Percentiles rank a stretch among this genome's conserved stretches.
Evolutionary conservation across 2,888 invertebrate genomes (phyloP).

Genomic region (Aleiodes alternator): DNA sequence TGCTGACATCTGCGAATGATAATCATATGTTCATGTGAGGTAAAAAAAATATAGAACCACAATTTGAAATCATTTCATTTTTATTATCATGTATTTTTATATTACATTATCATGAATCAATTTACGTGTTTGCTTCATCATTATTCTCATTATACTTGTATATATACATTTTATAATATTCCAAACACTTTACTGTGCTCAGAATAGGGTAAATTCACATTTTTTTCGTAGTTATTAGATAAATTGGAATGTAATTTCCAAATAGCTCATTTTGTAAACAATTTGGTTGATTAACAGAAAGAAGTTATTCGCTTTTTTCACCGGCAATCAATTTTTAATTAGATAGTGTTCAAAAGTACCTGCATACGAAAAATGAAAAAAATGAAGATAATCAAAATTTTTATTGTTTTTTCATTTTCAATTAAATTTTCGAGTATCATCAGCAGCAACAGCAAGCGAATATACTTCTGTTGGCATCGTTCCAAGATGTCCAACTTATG

Average conservation of each 20-base stretch:
- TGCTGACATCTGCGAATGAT: background rate
- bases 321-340: background rate
- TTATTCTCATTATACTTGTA: background rate
- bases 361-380: slow-evolving; percentile 10
- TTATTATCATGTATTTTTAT: background rate
- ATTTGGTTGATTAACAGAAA: background rate
- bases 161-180: slow-evolving; percentile 18
- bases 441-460: slow-evolving; percentile 6
- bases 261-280: background rate
- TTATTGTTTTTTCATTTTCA: background rate
- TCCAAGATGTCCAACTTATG: slow-evolving; percentile 65
- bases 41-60: background rate
- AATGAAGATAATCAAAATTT: background rate
- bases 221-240: background rate
- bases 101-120: background rate
- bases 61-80: background rate
- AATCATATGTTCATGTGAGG: background rate
- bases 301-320: background rate
- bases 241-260: slow-evolving; percentile 12
- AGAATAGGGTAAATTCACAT: background rate
- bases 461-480: slow-evolving; percentile 61
- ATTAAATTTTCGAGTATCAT: slow-evolving; percentile 31
- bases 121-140: slow-evolving; percentile 3
- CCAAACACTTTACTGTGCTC: background rate
- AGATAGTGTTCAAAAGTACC: background rate